Evolutionary conservation across 2,113 vertebrate genomes (phyloP).

Genomic region (Sialia sialis): DNA sequence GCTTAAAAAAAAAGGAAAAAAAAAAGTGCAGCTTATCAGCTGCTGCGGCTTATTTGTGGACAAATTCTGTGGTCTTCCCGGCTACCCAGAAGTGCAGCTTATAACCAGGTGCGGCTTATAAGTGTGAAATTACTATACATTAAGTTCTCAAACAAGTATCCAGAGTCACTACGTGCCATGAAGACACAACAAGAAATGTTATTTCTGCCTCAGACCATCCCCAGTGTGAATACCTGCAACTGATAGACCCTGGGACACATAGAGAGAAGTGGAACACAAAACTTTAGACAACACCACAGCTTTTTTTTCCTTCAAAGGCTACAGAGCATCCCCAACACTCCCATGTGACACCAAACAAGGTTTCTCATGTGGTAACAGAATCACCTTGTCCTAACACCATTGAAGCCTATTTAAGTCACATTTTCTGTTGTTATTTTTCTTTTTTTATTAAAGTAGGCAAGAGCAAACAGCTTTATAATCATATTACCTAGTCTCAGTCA

Average conservation of each 20-base stretch:
- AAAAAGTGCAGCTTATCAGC: too few species aligned
- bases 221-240: not conserved
- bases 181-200: not conserved
- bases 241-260: accelerated
- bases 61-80: too few species aligned
- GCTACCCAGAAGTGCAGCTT: too few species aligned
- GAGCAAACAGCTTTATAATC: not conserved
- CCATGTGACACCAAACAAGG: not conserved
- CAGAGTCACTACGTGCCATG: not conserved
- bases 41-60: too few species aligned
- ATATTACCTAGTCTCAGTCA: not conserved
- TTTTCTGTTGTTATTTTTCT: not conserved
- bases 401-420: not conserved
- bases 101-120: too few species aligned
- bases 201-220: not conserved
- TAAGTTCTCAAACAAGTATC: not conserved
- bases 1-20: too few species aligned
- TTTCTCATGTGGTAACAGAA: not conserved
- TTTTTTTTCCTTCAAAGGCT: not conserved
- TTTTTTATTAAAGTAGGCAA: not conserved
- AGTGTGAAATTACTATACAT: too few species aligned
- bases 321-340: not conserved
- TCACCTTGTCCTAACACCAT: not conserved
- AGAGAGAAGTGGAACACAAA: not conserved
- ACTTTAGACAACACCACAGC: not conserved